Percentiles rank a stretch among this genome's conserved stretches.
phyloP scores from a whole-genome alignment of 1,140 invertebrate species.

The Hirudo medicinalis region DNA sequence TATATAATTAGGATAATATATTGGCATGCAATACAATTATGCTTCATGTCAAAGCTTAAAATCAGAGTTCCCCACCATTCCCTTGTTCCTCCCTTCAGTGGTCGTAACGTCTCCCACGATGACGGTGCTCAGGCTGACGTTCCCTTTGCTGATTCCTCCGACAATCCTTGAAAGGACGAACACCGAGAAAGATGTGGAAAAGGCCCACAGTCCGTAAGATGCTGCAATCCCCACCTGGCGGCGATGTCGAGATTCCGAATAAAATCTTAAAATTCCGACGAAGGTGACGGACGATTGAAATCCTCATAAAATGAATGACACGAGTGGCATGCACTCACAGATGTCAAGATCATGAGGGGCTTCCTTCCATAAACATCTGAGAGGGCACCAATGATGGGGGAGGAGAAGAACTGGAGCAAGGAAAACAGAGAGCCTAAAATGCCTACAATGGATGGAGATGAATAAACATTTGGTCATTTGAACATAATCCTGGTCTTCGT shows the following conservation, averaged over 20 bases:
- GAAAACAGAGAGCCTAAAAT: conserved; percentile 92
- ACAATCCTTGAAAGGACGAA: conserved; percentile 85
- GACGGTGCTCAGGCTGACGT: conserved; percentile 85
- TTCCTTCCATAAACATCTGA: conserved; percentile 91
- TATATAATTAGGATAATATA: too few species aligned
- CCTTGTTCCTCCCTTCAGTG: conserved; percentile 64
- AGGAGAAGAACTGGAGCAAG: conserved; percentile 84
- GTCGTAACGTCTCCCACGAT: conserved; percentile 83
- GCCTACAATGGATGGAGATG: conserved; percentile 43
- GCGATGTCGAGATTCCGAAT: not conserved
- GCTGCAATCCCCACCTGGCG: conserved; percentile 61
- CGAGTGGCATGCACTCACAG: conserved; percentile 48
- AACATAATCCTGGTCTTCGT: too few species aligned
- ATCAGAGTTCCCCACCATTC: conserved; percentile 61
- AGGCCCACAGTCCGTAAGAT: conserved; percentile 77
- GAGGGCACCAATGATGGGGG: conserved; percentile 80
- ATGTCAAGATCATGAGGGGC: conserved; percentile 64
- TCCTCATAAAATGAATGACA: not conserved
- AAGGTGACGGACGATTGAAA: not conserved
- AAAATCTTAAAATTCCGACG: too few species aligned
- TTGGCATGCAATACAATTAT: too few species aligned
- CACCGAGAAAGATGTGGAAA: conserved; percentile 70
- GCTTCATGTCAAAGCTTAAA: not conserved
- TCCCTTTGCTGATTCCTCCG: conserved; percentile 89
- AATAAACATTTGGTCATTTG: not conserved